Conservation (phyloP, 2,888 invertebrate species). For the Phaedon cochleariae region DNA sequence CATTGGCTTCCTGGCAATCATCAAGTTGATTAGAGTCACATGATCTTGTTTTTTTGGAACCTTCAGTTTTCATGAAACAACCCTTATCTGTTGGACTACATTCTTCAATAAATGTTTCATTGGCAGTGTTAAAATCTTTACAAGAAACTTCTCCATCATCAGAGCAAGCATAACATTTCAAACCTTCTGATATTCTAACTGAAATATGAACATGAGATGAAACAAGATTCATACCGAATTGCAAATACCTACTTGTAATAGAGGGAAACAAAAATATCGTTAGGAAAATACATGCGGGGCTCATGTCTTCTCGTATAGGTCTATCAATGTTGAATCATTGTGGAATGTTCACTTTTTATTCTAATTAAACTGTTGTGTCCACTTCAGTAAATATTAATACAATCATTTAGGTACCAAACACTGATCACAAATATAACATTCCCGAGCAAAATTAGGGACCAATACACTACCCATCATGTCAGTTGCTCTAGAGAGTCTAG, state of each 20-base stretch:
- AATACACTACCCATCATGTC: no score
- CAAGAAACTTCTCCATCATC: slow-evolving; percentile 22
- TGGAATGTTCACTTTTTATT: neutral
- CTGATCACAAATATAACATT: no score
- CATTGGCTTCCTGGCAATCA: slow-evolving; percentile 34
- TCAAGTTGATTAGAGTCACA: slow-evolving; percentile 21
- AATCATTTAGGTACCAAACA: no score
- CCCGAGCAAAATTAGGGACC: no score
- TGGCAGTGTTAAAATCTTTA: slow-evolving; percentile 13
- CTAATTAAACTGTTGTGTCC: no score
- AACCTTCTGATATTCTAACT: neutral
- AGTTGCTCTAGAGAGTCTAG: no score
- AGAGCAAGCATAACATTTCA: slow-evolving; percentile 27
- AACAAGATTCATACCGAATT: neutral
- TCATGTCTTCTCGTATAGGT: neutral
- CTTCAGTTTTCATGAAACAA: slow-evolving; percentile 17
- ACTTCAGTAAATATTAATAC: no score
- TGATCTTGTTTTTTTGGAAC: slow-evolving; percentile 22
- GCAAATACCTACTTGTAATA: neutral
- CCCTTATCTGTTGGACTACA: slow-evolving; percentile 12
- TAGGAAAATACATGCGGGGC: neutral
- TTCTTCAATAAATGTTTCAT: slow-evolving; percentile 17
- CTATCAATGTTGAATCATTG: neutral
- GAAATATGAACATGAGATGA: neutral
- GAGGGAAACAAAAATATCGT: neutral